These are phyloP conservation scores for Drosophila orosa DNA, from an alignment of 1,140 invertebrate species.

Conservation along the genomic window DNA sequence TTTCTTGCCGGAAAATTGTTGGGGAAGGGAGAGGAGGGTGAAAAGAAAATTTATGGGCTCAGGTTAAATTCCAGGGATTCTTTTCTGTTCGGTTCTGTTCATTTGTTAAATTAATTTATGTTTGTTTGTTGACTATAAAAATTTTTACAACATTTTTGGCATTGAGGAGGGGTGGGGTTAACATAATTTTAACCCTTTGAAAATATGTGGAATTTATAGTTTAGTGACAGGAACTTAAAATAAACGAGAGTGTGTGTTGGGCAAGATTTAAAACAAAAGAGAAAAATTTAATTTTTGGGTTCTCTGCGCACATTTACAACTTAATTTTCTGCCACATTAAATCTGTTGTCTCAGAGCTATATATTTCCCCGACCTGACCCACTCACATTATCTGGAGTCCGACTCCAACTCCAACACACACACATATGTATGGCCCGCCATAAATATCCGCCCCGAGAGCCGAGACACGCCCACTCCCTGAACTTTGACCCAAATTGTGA, in stretches of 20 bases:
- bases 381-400: constrained; percentile 40
- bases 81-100: constrained; percentile 54
- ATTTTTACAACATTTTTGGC: constrained; percentile 61
- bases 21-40: neutral
- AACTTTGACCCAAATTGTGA: constrained; percentile 72
- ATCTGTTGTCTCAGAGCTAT: constrained; percentile 1
- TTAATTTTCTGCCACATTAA: constrained; percentile 46
- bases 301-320: constrained; percentile 7
- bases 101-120: constrained; percentile 80
- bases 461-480: constrained; percentile 58
- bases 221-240: constrained; percentile 31
- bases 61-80: constrained; percentile 78
- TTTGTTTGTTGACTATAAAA: constrained; percentile 53
- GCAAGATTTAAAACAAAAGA: constrained; percentile 6
- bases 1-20: constrained; percentile 20
- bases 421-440: constrained; percentile 15
- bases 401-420: constrained; percentile 4
- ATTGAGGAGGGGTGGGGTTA: neutral
- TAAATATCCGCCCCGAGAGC: constrained; percentile 55
- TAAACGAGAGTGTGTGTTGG: constrained; percentile 9
- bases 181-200: constrained; percentile 55
- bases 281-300: neutral
- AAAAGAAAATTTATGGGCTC: constrained; percentile 67
- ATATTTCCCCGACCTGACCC: constrained; percentile 36
- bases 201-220: constrained; percentile 42